Percentiles rank a stretch among this genome's conserved stretches.
phyloP scores from a whole-genome alignment of 2,888 invertebrate genomes.

The Biston stratarius region DNA sequence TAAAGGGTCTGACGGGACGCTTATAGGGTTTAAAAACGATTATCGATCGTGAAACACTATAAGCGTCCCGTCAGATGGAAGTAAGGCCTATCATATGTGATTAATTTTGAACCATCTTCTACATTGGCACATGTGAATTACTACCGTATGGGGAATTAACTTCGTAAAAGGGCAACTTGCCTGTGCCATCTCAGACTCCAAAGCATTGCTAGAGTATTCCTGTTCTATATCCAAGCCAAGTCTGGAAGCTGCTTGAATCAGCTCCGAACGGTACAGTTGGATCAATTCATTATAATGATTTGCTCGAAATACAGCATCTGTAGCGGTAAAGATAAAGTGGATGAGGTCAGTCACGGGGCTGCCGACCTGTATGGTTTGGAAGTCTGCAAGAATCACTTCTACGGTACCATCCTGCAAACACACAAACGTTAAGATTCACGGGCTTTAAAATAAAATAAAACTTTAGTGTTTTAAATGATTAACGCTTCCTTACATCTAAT shows the following conservation, averaged over 20 bases:
- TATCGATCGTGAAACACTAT: no score
- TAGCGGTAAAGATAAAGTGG: conserved; percentile 1
- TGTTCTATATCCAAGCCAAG: neutral
- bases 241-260: neutral
- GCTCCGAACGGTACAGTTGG: neutral
- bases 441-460: neutral
- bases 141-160: neutral
- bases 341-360: neutral
- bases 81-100: no score
- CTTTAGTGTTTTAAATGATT: neutral
- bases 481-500: conserved; percentile 3
- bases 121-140: no score
- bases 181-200: neutral
- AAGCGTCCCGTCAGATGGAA: no score
- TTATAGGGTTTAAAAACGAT: no score
- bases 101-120: no score
- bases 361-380: neutral
- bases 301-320: neutral
- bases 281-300: neutral
- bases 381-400: neutral
- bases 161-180: neutral
- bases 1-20: no score
- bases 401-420: conserved; percentile 1
- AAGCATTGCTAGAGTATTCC: neutral
- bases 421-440: neutral